These are phyloP conservation scores for Ornithorhynchus anatinus DNA, from an alignment of 2,113 vertebrate genomes.

Conservation along the genomic window DNA sequence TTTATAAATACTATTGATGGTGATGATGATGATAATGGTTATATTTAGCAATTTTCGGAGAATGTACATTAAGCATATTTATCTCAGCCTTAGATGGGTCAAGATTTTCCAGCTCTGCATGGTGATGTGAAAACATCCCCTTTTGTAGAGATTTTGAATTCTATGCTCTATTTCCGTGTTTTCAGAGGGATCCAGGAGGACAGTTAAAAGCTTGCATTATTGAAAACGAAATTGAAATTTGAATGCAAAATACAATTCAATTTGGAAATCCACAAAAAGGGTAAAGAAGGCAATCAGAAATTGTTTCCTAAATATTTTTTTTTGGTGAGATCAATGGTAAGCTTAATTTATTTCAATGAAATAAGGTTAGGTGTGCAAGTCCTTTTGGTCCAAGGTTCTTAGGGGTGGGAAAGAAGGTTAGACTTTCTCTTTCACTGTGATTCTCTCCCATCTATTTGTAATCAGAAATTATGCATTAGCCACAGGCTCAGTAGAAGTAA, in stretches of 20 bases:
- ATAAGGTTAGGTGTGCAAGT: not conserved
- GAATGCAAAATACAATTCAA: not conserved
- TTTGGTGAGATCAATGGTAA: constrained; percentile 5
- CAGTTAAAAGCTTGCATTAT: no score
- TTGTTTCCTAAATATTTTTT: not conserved
- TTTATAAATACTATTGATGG: no score
- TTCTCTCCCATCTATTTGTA: not conserved
- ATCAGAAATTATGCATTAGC: constrained; percentile 9
- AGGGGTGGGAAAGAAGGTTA: no score
- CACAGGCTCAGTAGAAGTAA: not conserved
- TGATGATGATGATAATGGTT: no score
- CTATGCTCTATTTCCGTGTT: no score
- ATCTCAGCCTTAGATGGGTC: not conserved
- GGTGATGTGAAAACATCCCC: not conserved
- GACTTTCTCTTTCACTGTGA: not conserved
- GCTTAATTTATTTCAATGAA: not conserved
- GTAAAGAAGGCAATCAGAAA: not conserved
- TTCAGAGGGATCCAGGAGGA: no score
- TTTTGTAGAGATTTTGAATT: not conserved
- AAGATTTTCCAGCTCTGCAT: not conserved
- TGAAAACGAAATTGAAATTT: no score
- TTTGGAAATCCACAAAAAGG: not conserved
- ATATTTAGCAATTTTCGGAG: not conserved
- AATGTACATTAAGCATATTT: not conserved
- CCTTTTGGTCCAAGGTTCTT: no score